A percentile compares a stretch with the other conserved stretches of the same genome.
phyloP scores from a whole-genome alignment of 2,113 vertebrate species.

The Nibea coibor region DNA sequence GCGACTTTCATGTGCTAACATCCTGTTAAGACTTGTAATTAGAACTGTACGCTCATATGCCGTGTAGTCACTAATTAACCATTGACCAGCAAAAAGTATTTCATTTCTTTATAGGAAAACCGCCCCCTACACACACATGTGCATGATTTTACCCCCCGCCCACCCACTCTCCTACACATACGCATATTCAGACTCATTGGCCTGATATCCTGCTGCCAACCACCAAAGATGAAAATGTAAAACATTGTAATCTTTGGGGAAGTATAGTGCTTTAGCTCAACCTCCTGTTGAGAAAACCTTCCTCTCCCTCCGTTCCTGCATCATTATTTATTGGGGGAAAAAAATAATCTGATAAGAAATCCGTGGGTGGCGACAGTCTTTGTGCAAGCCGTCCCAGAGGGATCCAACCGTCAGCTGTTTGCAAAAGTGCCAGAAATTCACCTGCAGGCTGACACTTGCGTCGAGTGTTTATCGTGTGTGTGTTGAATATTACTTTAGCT shows the following conservation, averaged over 20 bases:
- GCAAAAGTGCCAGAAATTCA: constrained; percentile 9
- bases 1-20: constrained; percentile 28
- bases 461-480: constrained; percentile 6
- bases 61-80: constrained; percentile 48
- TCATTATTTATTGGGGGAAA: constrained; percentile 26
- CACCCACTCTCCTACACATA: not conserved
- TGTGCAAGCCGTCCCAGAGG: constrained; percentile 32
- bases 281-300: constrained; percentile 40
- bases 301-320: constrained; percentile 16
- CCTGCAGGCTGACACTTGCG: constrained; percentile 20
- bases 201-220: constrained; percentile 22
- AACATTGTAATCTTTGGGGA: constrained; percentile 25
- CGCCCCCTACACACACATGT: not conserved
- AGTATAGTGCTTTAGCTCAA: constrained; percentile 11
- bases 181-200: not conserved
- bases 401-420: constrained; percentile 25
- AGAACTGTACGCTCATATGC: constrained; percentile 20
- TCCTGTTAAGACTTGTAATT: constrained; percentile 38
- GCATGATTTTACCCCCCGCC: constrained; percentile 14
- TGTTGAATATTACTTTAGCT: constrained; percentile 12
- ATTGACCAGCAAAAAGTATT: constrained; percentile 23
- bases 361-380: constrained; percentile 42
- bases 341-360: constrained; percentile 31
- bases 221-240: constrained; percentile 32
- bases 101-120: constrained; percentile 30